phyloP scores from a whole-genome alignment of 2,113 vertebrate species.

The Microcebus murinus region DNA sequence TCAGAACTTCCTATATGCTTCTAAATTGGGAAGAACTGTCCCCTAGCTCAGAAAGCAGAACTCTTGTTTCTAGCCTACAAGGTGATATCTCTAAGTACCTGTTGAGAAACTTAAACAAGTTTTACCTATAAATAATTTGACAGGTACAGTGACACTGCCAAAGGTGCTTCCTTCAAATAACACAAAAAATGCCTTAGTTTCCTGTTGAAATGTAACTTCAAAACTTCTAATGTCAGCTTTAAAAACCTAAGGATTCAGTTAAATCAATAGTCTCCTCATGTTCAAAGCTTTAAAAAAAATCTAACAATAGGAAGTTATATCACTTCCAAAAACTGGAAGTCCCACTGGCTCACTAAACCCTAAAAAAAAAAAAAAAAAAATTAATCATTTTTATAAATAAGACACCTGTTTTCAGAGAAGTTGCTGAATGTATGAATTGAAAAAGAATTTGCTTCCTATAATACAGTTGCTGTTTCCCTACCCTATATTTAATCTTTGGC shows the following conservation, averaged over 20 bases:
- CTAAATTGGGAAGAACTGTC: conserved; percentile 75
- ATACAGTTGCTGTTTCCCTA: not conserved
- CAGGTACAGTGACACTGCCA: conserved; percentile 70
- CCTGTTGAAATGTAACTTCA: conserved; percentile 24
- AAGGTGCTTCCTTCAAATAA: conserved; percentile 77
- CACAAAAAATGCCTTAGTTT: conserved; percentile 2
- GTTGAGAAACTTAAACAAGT: conserved; percentile 83
- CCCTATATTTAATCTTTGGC: not conserved
- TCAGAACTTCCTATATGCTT: conserved; percentile 75
- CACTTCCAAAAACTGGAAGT: conserved; percentile 55
- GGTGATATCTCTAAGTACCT: conserved; percentile 78
- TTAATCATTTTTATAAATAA: conserved; percentile 44
- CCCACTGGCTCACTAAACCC: not conserved
- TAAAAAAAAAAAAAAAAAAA: not conserved
- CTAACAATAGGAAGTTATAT: conserved; percentile 19
- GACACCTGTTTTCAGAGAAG: not conserved
- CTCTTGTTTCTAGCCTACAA: conserved; percentile 79
- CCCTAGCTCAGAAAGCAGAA: conserved; percentile 80
- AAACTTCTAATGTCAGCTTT: conserved; percentile 44
- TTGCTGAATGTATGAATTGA: not conserved
- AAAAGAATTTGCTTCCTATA: conserved; percentile 41
- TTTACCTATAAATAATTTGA: conserved; percentile 81
- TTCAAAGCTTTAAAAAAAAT: conserved; percentile 51
- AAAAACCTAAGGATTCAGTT: conserved; percentile 26
- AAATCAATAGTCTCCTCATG: not conserved